Evolutionary conservation across 2,113 vertebrate species (phyloP).

Genomic region (Phylloscopus trochilus): DNA sequence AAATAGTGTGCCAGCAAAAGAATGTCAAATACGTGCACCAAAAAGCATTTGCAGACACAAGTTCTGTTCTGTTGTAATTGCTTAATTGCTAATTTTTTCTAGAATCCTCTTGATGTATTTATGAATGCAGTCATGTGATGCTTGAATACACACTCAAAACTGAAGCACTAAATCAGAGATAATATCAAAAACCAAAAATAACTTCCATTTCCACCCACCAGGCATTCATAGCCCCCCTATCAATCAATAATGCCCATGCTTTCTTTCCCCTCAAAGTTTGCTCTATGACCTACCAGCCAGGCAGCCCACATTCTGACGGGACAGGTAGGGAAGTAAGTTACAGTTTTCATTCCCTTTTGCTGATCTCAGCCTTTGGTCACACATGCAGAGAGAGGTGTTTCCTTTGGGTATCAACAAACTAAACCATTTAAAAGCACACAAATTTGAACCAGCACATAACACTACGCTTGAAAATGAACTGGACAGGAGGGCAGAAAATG

Average conservation of each 20-base stretch:
- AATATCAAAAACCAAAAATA: not conserved
- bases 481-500: conserved; percentile 13
- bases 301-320: not conserved
- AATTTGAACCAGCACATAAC: not conserved
- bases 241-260: not conserved
- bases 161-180: not conserved
- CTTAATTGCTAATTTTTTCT: conserved; percentile 14
- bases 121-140: not conserved
- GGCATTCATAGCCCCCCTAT: not conserved
- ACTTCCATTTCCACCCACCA: not conserved
- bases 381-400: conserved; percentile 7
- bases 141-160: not conserved
- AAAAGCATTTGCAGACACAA: conserved; percentile 16
- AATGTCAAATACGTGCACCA: conserved; percentile 9
- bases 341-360: not conserved
- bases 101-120: not conserved
- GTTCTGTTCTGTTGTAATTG: conserved; percentile 11
- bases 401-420: not conserved
- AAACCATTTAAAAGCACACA: not conserved
- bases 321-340: not conserved
- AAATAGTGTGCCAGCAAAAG: not conserved
- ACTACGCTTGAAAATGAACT: conserved; percentile 32
- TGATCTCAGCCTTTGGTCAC: not conserved
- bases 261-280: not conserved
- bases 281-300: not conserved